Evolutionary conservation across 1,140 invertebrate genomes (phyloP), one percentile per base, ranked within the genome.

Genomic region (Anagrus nilaparvatae): DNA sequence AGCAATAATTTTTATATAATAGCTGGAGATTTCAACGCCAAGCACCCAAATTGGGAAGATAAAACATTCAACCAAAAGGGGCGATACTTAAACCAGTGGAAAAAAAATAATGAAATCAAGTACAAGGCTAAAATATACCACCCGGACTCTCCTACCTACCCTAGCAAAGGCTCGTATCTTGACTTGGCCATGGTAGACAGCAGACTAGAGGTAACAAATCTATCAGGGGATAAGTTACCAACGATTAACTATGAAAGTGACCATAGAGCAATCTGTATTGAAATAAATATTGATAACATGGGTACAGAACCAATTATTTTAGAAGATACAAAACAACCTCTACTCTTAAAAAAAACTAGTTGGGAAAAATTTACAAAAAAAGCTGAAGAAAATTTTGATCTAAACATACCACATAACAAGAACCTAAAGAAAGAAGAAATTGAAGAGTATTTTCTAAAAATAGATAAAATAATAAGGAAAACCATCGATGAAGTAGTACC

Each of bases 361-460:
- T 53, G 47, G 49, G 23, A 35, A 5, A 34, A 14, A 8, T 52
- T 55, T 32, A 24, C 18, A 3, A 16, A 46, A n/a, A 1, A 36
- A 0, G 20, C 51, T 9, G 27, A 27, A 0, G 19, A 27, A 10
- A 16, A 9, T n/a, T 41, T 44, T 19, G 3, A 37, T 6, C 1
- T n/a, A 1, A 25, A 21, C 3, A 37, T 47, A 4, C 44, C 49
- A 1, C 9, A 29, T 9, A 37, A 46, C 13, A 42, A 4, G 30
- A 52, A 52, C 21, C 34, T 54, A n/a, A 16, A 41, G 0, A 44
- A 37, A 18, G 13, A 17, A 9, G 47, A 52, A 40, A 49, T 52
- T 18, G 48, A 52, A 3, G 9, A 33, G 5, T 23, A 36, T 14
- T 3, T 52, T 0, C 4, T 12, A 8, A n/a, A 16, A 9, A 38